Base-by-base conservation (phyloP, 2,888 invertebrate species). In the Folsomia manolachei region DNA sequence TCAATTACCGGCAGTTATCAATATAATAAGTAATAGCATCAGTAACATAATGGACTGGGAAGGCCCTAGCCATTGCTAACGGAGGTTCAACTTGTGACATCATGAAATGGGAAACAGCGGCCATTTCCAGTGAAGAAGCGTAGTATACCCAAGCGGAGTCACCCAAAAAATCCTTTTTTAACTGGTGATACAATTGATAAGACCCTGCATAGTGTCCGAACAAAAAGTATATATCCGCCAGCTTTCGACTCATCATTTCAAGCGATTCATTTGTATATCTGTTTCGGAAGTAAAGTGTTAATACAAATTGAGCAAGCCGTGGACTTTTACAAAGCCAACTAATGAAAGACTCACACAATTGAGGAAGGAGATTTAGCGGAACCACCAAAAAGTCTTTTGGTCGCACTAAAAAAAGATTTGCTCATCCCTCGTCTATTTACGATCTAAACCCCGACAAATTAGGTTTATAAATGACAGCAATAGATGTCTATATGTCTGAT, bases 91-190 rank as follows among this genome's bases (percentile, higher is more conserved):
- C 53, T 63, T 77, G 79, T 11, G 79, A 78, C 80, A 80, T 80
- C 80, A 80, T 80, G 69, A 80, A 80, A 73, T 80, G 80, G 19
- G 95, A 90, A 27, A 97, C 84, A 14, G 94, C 93, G 4, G 97
- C 96, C 97, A 97, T 97, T 86, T 96, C 97, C 65, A 97, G 86
- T 2, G 98, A 96, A 11, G 97, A 96, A 0, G 98, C 97, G 84
- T 93, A 97, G 84, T 97, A 94, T 27, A 97, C 87, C 97, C 97
- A 97, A 0, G 98, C 98, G 79, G 95, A 94, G 83, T 99, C 98
- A 1, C 92, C 92, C 83, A 93, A 93, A 84, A 98, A 98, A 84
- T 99, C 99, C 69, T 96, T 89, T 85, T 98, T 98, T n/a, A 96
- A 94, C 60, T 92, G 90, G 84, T 98, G 96, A 85, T 97, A 99